Base-by-base conservation (phyloP, 2,888 invertebrate species). In the Empis livida region DNA sequence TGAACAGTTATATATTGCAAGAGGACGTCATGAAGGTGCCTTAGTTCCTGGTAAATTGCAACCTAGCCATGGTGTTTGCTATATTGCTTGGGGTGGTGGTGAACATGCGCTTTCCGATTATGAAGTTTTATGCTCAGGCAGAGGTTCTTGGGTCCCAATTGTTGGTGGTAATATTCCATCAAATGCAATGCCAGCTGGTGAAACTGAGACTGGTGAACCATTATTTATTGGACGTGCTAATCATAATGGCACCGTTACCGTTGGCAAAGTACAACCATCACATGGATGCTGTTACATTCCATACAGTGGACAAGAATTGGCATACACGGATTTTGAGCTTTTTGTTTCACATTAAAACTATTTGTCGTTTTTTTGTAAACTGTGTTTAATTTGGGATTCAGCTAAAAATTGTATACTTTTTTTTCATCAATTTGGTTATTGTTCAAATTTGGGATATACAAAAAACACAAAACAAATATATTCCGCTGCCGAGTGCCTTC, bases 221-320 rank as follows among this genome's bases (percentile, higher is more conserved):
- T 73, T 90, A 2, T 89, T 76, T 67, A 71, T 88, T 35, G 90
- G 89, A 14, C 78, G 89, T 53, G 84, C 81, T 1, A 72, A 74
- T 37, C 87, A 89, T 59, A 85, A 88, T 56, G 86, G 82, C 49
- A 78, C 82, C 49, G 54, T 85, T 42, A 86, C 86, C 20, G 75
- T 82, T 23, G 89, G 90, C 59, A 90, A 91, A 71, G 82, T 91
- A 2, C 90, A 91, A 58, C 80, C 82, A 35, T 85, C 85, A 10
- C 89, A 89, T 61, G 82, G 78, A 23, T 80, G 81, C 46, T 81
- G 84, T 64, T 91, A 91, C 76, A 86, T 91, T 68, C 78, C 90
- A 13, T 91, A 79, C 62, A 87, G 72, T 1, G 89, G 90, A 40
- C 76, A 80, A 58, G 91, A 91, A 63, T 65, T 88, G 48, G 78